Conservation (phyloP, 2,888 invertebrate species). For the Oxytorus armatus region DNA sequence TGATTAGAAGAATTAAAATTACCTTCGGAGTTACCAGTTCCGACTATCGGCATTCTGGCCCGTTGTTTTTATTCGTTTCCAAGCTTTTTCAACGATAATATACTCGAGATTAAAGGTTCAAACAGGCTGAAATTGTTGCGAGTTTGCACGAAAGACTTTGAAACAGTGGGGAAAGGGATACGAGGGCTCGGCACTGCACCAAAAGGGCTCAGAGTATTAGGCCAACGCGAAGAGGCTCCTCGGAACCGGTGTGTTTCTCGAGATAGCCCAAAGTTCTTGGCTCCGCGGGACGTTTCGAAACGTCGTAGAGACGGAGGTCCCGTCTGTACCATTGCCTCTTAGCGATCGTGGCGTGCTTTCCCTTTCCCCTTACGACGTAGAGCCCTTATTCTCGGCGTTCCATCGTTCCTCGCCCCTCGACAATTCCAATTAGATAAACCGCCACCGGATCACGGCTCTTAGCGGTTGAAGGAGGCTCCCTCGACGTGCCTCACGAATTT, state of each 20-base stretch:
- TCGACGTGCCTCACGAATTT: constrained; percentile 70
- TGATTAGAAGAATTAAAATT: too few relatives aligned
- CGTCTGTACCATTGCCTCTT: constrained; percentile 28
- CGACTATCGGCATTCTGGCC: background rate
- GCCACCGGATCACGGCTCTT: constrained; percentile 81
- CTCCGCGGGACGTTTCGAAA: constrained; percentile 54
- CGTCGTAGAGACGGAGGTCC: constrained; percentile 40
- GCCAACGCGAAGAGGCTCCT: constrained; percentile 83
- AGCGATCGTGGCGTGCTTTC: constrained; percentile 54
- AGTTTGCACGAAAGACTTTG: constrained; percentile 47
- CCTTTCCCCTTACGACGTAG: constrained; percentile 59
- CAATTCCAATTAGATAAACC: constrained; percentile 84
- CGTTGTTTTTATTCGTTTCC: background rate
- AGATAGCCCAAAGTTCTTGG: constrained; percentile 82
- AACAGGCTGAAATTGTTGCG: constrained; percentile 24
- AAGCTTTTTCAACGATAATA: constrained; percentile 26
- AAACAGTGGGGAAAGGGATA: constrained; percentile 53
- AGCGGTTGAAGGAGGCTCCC: constrained; percentile 73
- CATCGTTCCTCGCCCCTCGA: constrained; percentile 76
- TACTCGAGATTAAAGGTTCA: constrained; percentile 40
- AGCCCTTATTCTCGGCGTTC: constrained; percentile 60
- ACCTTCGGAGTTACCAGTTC: too few relatives aligned
- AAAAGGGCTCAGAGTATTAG: constrained; percentile 83
- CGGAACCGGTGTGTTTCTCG: constrained; percentile 80
- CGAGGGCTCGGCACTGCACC: constrained; percentile 42